Conservation (phyloP, 2,888 invertebrate species). For the Abrostola triplasia region DNA sequence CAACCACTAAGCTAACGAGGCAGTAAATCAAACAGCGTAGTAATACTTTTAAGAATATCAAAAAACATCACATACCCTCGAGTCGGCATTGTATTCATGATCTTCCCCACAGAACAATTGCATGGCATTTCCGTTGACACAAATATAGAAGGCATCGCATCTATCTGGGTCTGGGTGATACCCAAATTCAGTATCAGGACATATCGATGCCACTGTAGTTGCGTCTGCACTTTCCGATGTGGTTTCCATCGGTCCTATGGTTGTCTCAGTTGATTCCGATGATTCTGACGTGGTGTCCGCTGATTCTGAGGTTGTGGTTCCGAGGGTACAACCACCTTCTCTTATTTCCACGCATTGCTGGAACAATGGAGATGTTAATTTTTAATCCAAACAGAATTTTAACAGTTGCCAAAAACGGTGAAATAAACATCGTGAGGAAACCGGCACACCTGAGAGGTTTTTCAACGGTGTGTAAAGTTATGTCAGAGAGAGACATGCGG, state of each 20-base stretch:
- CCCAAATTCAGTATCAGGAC: constrained; percentile 5
- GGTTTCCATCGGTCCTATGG: not conserved
- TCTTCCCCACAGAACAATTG: constrained; percentile 21
- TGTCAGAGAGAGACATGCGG: no score
- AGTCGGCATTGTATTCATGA: constrained; percentile 7
- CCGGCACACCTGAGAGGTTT: no score
- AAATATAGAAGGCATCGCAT: constrained; percentile 39
- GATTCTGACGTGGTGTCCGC: not conserved
- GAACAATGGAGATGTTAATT: constrained; percentile 3
- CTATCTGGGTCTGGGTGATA: constrained; percentile 28
- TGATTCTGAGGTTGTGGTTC: not conserved
- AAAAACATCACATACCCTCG: constrained; percentile 40
- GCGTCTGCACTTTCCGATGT: not conserved
- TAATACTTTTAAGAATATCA: no score
- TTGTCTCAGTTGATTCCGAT: not conserved
- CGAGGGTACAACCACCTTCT: constrained; percentile 35
- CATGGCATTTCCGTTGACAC: constrained; percentile 3
- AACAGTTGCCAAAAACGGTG: no score
- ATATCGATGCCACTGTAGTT: constrained; percentile 18
- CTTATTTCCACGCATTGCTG: constrained; percentile 27
- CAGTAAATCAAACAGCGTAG: no score
- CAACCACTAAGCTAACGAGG: no score
- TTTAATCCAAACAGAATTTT: no score
- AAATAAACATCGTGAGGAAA: no score
- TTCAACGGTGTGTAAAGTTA: no score